Percentiles rank a stretch among this genome's conserved stretches.
Evolutionary conservation across 1,140 invertebrate genomes (phyloP).

Genomic region (Lepidostoma basale): DNA sequence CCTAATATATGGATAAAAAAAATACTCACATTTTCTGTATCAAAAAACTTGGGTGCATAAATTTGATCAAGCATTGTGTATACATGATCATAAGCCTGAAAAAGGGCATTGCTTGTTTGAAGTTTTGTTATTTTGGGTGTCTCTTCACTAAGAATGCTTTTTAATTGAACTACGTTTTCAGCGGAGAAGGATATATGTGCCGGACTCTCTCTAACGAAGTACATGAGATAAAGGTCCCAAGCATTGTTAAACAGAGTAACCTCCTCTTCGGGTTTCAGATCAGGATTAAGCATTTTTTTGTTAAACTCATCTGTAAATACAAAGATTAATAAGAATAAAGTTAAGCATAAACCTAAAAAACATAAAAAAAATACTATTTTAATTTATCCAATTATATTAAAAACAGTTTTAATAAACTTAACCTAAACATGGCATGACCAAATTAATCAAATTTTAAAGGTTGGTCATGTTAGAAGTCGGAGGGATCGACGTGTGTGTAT

Average conservation of each 20-base stretch:
- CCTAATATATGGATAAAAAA: conserved; percentile 29
- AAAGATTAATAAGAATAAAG: not conserved
- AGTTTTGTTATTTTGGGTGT: conserved; percentile 73
- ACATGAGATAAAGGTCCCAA: conserved; percentile 73
- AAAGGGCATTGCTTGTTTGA: conserved; percentile 78
- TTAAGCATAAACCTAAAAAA: too few relatives aligned
- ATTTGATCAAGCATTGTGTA: conserved; percentile 77
- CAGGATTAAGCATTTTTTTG: conserved; percentile 77
- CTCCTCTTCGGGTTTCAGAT: conserved; percentile 71
- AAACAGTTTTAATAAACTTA: conserved; percentile 14
- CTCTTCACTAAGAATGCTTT: conserved; percentile 67
- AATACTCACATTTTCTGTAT: conserved; percentile 76
- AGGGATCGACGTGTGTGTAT: too few relatives aligned
- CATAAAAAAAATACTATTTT: not conserved
- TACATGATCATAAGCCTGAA: conserved; percentile 82
- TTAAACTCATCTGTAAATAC: conserved; percentile 83
- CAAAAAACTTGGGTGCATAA: conserved; percentile 80
- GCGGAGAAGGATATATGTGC: conserved; percentile 72
- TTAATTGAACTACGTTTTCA: conserved; percentile 69
- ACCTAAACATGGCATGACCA: conserved; percentile 33
- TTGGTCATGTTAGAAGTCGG: too few relatives aligned
- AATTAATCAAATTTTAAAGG: too few relatives aligned
- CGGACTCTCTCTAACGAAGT: conserved; percentile 68
- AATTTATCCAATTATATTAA: too few relatives aligned
- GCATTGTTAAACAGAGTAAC: conserved; percentile 71